phyloP scores from a whole-genome alignment of 2,113 vertebrate species.

The Muntiacus reevesi region DNA sequence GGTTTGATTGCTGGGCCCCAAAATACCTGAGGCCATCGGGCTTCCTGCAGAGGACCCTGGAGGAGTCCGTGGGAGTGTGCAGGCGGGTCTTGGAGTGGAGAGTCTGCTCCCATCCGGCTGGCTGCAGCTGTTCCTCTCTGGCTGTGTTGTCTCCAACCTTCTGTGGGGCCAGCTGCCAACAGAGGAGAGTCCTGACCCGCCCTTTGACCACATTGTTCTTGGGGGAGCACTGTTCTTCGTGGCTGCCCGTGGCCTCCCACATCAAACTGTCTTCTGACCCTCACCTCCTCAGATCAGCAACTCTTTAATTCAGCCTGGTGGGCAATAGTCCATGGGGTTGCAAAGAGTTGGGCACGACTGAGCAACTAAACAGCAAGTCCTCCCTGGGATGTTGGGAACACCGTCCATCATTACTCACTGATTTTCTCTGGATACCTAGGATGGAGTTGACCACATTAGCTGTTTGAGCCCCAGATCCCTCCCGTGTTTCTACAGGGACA shows the following conservation, averaged over 20 bases:
- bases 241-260: neutral
- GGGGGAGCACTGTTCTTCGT: neutral
- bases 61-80: neutral
- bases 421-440: neutral
- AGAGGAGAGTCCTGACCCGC: neutral
- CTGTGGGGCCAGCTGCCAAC: neutral
- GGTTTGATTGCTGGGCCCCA: neutral
- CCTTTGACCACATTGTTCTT: neutral
- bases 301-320: neutral
- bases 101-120: neutral
- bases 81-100: neutral
- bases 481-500: neutral
- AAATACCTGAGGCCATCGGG: neutral
- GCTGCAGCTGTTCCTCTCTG: neutral
- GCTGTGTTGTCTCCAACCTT: fast-evolving
- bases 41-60: neutral
- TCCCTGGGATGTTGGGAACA: neutral
- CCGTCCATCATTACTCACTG: fast-evolving
- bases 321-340: neutral
- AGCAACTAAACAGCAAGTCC: neutral
- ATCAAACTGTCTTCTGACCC: neutral
- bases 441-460: neutral
- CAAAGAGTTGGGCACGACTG: neutral
- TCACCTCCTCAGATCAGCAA: neutral
- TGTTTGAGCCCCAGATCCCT: neutral